Conservation (phyloP, 2,113 vertebrate genomes). For the Myotis brandtii region DNA sequence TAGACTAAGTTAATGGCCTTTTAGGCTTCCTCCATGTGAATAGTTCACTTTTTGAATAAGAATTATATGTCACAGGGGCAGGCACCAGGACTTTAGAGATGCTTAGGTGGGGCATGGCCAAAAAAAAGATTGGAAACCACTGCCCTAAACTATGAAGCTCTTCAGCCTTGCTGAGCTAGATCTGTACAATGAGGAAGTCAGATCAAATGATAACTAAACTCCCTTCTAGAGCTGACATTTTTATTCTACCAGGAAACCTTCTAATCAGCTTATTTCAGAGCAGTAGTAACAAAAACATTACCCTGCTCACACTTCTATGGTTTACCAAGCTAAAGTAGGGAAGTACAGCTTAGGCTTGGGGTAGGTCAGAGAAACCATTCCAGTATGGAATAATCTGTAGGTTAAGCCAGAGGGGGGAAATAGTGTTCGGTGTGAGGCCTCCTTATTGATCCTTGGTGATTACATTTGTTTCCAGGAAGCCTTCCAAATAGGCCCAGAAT, state of each 20-base stretch:
- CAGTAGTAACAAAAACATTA: neutral
- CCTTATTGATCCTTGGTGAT: neutral
- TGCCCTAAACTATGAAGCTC: neutral
- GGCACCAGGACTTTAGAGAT: no score
- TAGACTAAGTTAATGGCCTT: no score
- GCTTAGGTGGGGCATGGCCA: no score
- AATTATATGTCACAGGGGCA: no score
- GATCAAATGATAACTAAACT: neutral
- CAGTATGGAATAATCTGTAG: neutral
- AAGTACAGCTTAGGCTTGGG: neutral
- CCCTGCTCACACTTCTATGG: neutral
- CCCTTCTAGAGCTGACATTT: neutral
- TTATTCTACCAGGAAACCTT: conserved; percentile 1
- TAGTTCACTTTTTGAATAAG: no score
- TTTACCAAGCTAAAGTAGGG: neutral
- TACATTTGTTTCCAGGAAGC: neutral
- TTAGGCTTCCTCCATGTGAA: no score
- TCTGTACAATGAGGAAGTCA: neutral
- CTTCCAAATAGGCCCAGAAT: neutral
- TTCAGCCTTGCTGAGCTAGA: neutral
- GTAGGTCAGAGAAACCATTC: neutral
- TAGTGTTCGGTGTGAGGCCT: neutral
- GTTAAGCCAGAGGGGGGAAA: neutral
- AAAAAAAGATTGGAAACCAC: no score
- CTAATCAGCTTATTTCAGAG: conserved; percentile 30